Evolutionary conservation across 2,797 vertebrate species (phyloP).

Genomic region (Tapera naevia): DNA sequence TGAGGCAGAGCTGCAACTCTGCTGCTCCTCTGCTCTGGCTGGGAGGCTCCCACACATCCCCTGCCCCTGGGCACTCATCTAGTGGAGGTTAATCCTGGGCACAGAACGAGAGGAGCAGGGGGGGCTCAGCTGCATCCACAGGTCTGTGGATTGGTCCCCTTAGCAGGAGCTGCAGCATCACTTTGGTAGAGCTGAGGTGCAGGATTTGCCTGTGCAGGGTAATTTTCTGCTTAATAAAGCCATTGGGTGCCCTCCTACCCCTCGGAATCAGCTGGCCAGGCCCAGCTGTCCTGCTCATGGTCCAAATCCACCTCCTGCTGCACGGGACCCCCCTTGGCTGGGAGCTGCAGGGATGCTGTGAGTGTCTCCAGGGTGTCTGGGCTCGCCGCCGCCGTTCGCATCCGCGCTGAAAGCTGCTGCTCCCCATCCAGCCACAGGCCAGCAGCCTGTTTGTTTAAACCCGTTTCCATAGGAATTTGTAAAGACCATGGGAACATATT

Average conservation of each 20-base stretch:
- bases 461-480: conserved; percentile 2
- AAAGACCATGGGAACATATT: neutral
- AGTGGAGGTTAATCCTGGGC: too few relatives aligned
- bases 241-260: accelerated
- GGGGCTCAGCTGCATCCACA: neutral
- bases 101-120: neutral
- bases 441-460: neutral
- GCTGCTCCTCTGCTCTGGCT: neutral
- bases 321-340: neutral
- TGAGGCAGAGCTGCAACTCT: neutral
- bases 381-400: accelerated
- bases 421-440: neutral
- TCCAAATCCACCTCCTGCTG: accelerated
- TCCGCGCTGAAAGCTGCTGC: neutral
- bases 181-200: neutral
- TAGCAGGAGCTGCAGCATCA: neutral
- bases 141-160: neutral
- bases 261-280: accelerated
- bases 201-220: neutral
- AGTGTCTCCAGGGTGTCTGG: neutral
- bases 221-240: neutral
- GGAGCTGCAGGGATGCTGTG: accelerated
- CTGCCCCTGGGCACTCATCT: too few relatives aligned
- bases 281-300: accelerated
- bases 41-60: accelerated